A percentile compares a stretch with the other conserved stretches of the same genome.
These are phyloP conservation scores for Epistrophe eligans DNA, from an alignment of 2,888 invertebrate species.

Conservation along the genomic window DNA sequence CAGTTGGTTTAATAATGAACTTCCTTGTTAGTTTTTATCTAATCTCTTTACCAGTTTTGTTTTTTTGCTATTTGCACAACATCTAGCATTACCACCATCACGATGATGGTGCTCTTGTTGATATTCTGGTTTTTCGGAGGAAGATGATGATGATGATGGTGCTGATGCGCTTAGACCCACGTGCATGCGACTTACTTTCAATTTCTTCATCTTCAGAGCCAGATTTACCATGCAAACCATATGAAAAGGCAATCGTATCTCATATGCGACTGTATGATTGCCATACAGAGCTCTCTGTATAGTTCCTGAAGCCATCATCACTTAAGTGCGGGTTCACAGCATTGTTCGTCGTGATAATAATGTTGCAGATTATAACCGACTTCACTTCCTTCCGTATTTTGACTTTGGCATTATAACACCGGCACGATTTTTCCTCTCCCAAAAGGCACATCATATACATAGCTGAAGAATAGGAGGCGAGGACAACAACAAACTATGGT, in stretches of 20 bases:
- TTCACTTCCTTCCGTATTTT: conserved; percentile 70
- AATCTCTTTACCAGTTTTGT: background rate
- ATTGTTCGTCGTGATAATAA: conserved; percentile 44
- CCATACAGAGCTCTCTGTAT: conserved; percentile 6
- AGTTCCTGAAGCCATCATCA: conserved; percentile 11
- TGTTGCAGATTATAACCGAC: conserved; percentile 49
- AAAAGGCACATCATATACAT: conserved; percentile 8
- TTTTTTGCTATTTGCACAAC: conserved; percentile 7
- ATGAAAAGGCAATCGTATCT: background rate
- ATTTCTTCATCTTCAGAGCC: conserved; percentile 31
- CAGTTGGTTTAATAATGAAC: conserved; percentile 31
- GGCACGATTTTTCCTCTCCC: conserved; percentile 46
- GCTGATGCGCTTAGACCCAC: conserved; percentile 28
- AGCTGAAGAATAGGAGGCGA: conserved; percentile 20
- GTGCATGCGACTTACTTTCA: conserved; percentile 66
- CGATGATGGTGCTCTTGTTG: background rate
- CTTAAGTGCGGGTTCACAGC: conserved; percentile 36
- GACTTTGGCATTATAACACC: conserved; percentile 64
- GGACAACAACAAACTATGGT: conserved; percentile 5
- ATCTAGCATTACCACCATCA: conserved; percentile 4
- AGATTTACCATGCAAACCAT: background rate
- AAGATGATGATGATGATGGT: conserved; percentile 49
- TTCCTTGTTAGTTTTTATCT: conserved; percentile 60
- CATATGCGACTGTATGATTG: background rate
- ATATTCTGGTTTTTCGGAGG: conserved; percentile 22